phyloP scores from a whole-genome alignment of 2,888 invertebrate genomes.

The Stramonita haemastoma region DNA sequence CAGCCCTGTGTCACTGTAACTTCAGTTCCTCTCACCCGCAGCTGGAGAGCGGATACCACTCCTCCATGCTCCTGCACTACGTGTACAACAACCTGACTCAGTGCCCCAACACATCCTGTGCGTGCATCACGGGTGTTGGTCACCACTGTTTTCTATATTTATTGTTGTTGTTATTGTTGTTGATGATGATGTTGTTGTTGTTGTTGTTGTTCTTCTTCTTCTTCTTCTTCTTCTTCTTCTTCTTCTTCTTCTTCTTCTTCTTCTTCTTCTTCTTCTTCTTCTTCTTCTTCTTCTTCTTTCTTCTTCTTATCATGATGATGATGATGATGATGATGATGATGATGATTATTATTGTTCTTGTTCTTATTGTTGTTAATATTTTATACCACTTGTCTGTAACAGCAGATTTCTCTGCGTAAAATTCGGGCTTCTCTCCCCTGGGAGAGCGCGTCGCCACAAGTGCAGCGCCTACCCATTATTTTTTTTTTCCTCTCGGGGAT shows the following conservation, averaged over 20 bases:
- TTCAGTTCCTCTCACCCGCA: constrained; percentile 3
- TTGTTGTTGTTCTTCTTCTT: constrained; percentile 5
- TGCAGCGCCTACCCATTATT: too few species aligned
- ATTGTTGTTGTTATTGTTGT: constrained; percentile 7
- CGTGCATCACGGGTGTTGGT: neutral
- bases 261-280: neutral
- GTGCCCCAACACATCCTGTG: constrained; percentile 13
- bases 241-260: neutral
- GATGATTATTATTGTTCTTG: neutral
- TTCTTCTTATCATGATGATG: too few species aligned
- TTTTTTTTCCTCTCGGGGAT: too few species aligned
- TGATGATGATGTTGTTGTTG: neutral
- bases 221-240: neutral
- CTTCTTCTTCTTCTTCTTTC: neutral
- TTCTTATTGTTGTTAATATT: too few species aligned
- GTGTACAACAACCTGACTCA: constrained; percentile 24
- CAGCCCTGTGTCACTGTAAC: constrained; percentile 24
- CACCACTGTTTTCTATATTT: neutral
- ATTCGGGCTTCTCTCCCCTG: too few species aligned
- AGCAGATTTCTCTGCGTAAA: too few species aligned
- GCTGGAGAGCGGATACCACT: constrained; percentile 10
- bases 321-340: neutral
- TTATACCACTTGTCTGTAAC: too few species aligned
- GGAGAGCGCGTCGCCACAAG: too few species aligned
- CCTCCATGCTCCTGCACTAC: neutral